phyloP scores from a whole-genome alignment of 2,113 vertebrate genomes.

The Dendrocopos noguchii region DNA sequence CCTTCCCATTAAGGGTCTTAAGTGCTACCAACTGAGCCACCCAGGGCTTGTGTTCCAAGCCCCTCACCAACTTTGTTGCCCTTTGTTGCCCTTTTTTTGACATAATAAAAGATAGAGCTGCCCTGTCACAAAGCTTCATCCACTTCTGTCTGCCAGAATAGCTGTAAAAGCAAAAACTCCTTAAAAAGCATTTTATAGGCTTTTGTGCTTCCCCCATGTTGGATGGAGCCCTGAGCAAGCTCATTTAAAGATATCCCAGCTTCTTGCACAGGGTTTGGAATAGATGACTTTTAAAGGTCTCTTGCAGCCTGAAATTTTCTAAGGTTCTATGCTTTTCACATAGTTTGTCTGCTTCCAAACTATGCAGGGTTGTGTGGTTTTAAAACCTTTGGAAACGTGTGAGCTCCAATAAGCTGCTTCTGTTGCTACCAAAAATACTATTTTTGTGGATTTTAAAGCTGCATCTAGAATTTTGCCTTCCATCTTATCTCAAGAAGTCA shows the following conservation, averaged over 20 bases:
- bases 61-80: too few relatives aligned
- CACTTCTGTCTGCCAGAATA: not conserved
- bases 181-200: not conserved
- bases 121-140: not conserved
- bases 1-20: too few relatives aligned
- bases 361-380: not conserved
- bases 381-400: not conserved
- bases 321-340: not conserved
- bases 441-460: not conserved
- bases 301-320: not conserved
- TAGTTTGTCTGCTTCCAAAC: not conserved
- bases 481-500: not conserved
- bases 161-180: not conserved
- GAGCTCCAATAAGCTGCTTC: not conserved
- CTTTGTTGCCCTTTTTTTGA: not conserved
- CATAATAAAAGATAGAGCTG: not conserved
- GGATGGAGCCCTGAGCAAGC: not conserved
- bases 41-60: too few relatives aligned
- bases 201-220: not conserved
- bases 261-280: not conserved
- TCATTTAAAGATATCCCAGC: not conserved
- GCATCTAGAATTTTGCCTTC: not conserved
- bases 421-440: not conserved
- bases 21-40: too few relatives aligned
- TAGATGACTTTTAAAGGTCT: not conserved